Evolutionary conservation across 2,113 vertebrate species (phyloP), one percentile per base, ranked within the genome.

Genomic region (Colinus virginianus): DNA sequence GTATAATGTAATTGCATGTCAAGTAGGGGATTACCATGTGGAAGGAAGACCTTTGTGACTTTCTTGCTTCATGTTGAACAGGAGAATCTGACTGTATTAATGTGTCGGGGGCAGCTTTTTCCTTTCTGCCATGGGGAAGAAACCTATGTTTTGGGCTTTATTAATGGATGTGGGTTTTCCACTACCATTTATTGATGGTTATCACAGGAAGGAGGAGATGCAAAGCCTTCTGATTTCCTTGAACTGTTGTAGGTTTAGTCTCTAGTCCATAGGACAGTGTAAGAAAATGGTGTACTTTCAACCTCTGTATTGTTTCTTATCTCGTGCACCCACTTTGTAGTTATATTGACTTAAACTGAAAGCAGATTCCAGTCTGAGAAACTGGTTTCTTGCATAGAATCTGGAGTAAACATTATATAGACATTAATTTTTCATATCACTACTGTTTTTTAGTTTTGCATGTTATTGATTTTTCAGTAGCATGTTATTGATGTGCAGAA

Each of bases 1-100:
- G 86, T 53, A 74, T 97, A 93, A 92, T 87, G 87, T 92, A 90
- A 78, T 63, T 90, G 90, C 80, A 88, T 92, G 76, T 96, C 96
- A 96, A 96, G 85, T 40, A 94, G 79, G 43, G 78, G 90, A 97
- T 98, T 97, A 97, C 87, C 62, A 80, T 79, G 58, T 85, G 75
- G 80, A 94, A 74, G 80, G 80, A 84, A 95, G 61, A 87, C 62
- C 68, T 87, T 90, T 55, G 40, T 25, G 26, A 79, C 83, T 72
- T 91, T 92, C 88, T 96, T 8, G 58, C 93, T 96, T 93, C 92
- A 51, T 74, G 53, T 84, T 90, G 75, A 93, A 91, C 56, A 68
- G 95, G 71, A 93, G 70, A 77, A 90, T 77, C 81, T 90, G 48
- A 25, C 92, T 93, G 34, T 91, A 58, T 93, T 95, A 83, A 86